phyloP scores from a whole-genome alignment of 1,140 invertebrate genomes.

The Zaprionus capensis region DNA sequence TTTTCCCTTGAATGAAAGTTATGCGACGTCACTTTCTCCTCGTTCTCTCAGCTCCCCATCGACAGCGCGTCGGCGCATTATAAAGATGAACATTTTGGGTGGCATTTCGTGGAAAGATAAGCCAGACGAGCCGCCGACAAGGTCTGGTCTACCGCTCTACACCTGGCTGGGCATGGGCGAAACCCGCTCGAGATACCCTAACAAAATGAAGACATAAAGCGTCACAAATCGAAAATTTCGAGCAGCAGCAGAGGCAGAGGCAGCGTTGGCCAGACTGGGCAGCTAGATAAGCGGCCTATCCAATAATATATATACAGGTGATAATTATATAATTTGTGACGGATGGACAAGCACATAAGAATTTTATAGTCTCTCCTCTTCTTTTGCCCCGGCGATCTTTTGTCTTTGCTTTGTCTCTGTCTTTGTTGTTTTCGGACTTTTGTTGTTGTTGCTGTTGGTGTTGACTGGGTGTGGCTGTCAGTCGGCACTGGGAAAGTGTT shows the following conservation, averaged over 20 bases:
- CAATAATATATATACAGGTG: constrained; percentile 79
- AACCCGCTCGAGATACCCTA: constrained; percentile 38
- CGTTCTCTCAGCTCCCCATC: constrained; percentile 8
- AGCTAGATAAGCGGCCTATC: constrained; percentile 52
- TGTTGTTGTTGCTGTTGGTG: constrained; percentile 24
- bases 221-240: constrained; percentile 82
- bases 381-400: constrained; percentile 48
- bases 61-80: constrained; percentile 29
- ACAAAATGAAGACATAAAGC: constrained; percentile 80
- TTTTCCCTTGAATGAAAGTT: constrained; percentile 70
- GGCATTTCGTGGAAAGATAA: constrained; percentile 79
- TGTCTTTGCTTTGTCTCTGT: constrained; percentile 61
- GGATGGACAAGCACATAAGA: constrained; percentile 82
- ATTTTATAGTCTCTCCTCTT: constrained; percentile 73
- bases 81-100: constrained; percentile 76
- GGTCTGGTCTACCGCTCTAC: neutral
- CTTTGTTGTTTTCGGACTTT: constrained; percentile 56
- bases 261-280: constrained; percentile 4
- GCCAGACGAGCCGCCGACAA: constrained; percentile 11
- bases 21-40: constrained; percentile 65
- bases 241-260: constrained; percentile 35
- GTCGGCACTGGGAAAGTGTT: constrained; percentile 62
- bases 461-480: constrained; percentile 43
- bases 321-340: constrained; percentile 83
- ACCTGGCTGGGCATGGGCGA: constrained; percentile 16